These are phyloP conservation scores for Parnassius smintheus DNA, from an alignment of 2,888 invertebrate genomes.

Conservation along the genomic window DNA sequence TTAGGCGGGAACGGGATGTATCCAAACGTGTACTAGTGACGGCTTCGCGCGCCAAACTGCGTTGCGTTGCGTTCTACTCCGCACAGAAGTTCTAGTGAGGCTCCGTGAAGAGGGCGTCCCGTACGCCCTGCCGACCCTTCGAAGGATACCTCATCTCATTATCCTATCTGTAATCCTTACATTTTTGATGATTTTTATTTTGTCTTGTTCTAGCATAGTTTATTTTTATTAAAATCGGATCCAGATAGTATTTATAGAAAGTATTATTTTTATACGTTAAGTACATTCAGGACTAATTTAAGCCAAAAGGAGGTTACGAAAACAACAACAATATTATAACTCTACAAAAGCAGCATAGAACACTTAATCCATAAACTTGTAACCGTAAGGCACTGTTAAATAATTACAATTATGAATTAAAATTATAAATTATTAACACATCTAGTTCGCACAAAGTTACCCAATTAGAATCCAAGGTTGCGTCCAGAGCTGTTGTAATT, in stretches of 20 bases:
- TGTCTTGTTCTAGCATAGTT: no score
- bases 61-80: slow-evolving; percentile 56
- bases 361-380: no score
- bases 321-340: no score
- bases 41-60: slow-evolving; percentile 76
- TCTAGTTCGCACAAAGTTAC: slow-evolving; percentile 31
- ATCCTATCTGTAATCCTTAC: slow-evolving; percentile 76
- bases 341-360: no score
- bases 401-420: no score
- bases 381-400: no score
- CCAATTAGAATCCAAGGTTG: slow-evolving; percentile 55
- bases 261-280: no score
- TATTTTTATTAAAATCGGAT: no score
- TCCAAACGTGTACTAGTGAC: slow-evolving; percentile 47
- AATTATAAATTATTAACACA: no score
- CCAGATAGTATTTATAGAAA: no score
- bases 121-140: slow-evolving; percentile 52
- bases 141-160: slow-evolving; percentile 79
- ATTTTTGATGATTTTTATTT: slow-evolving; percentile 56
- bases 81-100: slow-evolving; percentile 64
- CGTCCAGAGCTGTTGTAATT: slow-evolving; percentile 27
- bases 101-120: slow-evolving; percentile 55
- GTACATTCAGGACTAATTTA: no score
- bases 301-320: no score
- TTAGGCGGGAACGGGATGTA: slow-evolving; percentile 39